phyloP scores from a whole-genome alignment of 2,888 invertebrate species.

The Sinopyrophorus schimmeli region DNA sequence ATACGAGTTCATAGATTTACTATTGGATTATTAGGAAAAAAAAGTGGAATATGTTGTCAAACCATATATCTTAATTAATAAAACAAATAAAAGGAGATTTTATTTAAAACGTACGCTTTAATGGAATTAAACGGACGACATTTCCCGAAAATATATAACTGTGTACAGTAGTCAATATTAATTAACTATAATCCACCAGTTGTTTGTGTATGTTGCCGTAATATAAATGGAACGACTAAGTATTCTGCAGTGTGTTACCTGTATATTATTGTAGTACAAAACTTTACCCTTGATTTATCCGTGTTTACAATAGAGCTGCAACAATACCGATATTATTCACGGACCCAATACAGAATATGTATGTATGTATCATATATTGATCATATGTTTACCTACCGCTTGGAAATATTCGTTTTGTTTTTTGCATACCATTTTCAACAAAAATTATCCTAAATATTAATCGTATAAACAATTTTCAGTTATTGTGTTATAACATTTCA shows the following conservation, averaged over 20 bases:
- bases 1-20: too few species aligned
- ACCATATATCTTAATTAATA: constrained; percentile 8
- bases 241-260: constrained; percentile 7
- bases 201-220: constrained; percentile 19
- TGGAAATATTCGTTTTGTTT: too few species aligned
- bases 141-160: constrained; percentile 16
- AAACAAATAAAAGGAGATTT: constrained; percentile 1
- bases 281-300: constrained; percentile 19
- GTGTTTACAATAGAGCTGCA: constrained; percentile 11
- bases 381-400: too few species aligned
- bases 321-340: constrained; percentile 11
- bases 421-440: too few species aligned
- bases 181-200: constrained; percentile 23
- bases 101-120: constrained; percentile 16
- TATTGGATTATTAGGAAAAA: too few species aligned
- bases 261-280: constrained; percentile 15
- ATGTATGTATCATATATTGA: too few species aligned
- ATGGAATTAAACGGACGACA: constrained; percentile 20
- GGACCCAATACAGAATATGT: too few species aligned
- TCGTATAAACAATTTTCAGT: too few species aligned
- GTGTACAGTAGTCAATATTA: constrained; percentile 23
- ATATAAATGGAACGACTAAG: constrained; percentile 20
- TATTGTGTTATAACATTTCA: too few species aligned
- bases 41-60: too few species aligned
- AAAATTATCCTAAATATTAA: too few species aligned